Evolutionary conservation across 2,113 vertebrate genomes (phyloP).

Genomic region (Myrmecophaga tridactyla): DNA sequence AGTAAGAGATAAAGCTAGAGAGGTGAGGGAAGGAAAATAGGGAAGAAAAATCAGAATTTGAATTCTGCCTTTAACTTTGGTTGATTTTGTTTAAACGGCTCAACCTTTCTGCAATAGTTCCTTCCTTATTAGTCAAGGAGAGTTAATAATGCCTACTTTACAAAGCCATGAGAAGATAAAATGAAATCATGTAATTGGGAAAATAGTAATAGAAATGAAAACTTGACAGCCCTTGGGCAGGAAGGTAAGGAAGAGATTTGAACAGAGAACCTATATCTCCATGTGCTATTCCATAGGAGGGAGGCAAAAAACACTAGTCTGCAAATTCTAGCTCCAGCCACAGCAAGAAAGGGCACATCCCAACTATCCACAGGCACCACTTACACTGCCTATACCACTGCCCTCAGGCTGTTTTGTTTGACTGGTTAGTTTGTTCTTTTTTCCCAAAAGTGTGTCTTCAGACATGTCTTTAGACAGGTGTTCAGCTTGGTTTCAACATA

Average conservation of each 20-base stretch:
- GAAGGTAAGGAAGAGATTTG: neutral
- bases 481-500: neutral
- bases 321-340: neutral
- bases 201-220: neutral
- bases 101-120: neutral
- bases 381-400: neutral
- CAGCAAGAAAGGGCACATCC: neutral
- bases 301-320: neutral
- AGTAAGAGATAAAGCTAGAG: neutral
- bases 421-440: neutral
- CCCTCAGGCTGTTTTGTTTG: neutral
- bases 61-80: neutral
- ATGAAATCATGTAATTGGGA: neutral
- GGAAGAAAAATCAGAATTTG: neutral
- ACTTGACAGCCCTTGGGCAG: neutral
- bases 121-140: neutral
- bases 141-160: neutral
- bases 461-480: neutral
- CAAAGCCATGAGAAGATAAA: neutral
- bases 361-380: neutral
- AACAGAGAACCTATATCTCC: neutral
- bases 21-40: neutral
- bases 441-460: neutral
- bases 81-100: neutral
- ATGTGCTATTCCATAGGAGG: neutral